Conservation (phyloP, 2,888 invertebrate genomes). For the Spicauda simplicius region DNA sequence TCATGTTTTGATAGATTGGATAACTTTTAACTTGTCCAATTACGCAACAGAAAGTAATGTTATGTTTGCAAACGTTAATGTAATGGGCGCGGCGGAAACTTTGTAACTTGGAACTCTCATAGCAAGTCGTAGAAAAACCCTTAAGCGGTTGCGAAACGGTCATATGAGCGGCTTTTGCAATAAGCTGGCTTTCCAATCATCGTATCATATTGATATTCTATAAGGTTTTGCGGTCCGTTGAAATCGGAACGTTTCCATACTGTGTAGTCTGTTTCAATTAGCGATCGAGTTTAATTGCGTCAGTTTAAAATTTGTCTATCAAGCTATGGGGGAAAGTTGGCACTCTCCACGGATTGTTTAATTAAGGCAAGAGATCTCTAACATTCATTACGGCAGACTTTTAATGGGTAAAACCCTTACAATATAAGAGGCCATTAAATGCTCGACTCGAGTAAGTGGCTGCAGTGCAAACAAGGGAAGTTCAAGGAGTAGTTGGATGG, state of each 20-base stretch:
- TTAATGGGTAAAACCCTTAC: conserved; percentile 42
- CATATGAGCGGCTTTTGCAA: conserved; percentile 33
- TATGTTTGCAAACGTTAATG: conserved; percentile 43
- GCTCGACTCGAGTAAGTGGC: conserved; percentile 35
- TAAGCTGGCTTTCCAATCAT: conserved; percentile 33
- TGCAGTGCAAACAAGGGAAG: conserved; percentile 36
- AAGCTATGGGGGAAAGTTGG: conserved; percentile 44
- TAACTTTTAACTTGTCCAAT: conserved; percentile 41
- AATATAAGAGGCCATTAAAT: conserved; percentile 43
- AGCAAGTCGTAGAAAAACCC: conserved; percentile 19
- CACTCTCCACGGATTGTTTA: conserved; percentile 46
- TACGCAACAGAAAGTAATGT: conserved; percentile 38
- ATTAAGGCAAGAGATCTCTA: conserved; percentile 47
- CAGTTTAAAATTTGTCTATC: conserved; percentile 46
- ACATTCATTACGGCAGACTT: conserved; percentile 41
- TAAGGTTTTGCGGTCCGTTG: conserved; percentile 36
- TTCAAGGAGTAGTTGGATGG: conserved; percentile 24
- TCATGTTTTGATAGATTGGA: conserved; percentile 38
- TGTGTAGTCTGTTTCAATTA: conserved; percentile 40
- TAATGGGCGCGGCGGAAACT: conserved; percentile 38
- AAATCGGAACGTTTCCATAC: conserved; percentile 33
- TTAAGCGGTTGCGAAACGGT: conserved; percentile 22
- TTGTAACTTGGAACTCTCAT: conserved; percentile 9
- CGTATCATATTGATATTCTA: conserved; percentile 31
- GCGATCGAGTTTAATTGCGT: conserved; percentile 24